phyloP scores from a whole-genome alignment of 2,888 invertebrate genomes.

The Argynnis bischoffii region DNA sequence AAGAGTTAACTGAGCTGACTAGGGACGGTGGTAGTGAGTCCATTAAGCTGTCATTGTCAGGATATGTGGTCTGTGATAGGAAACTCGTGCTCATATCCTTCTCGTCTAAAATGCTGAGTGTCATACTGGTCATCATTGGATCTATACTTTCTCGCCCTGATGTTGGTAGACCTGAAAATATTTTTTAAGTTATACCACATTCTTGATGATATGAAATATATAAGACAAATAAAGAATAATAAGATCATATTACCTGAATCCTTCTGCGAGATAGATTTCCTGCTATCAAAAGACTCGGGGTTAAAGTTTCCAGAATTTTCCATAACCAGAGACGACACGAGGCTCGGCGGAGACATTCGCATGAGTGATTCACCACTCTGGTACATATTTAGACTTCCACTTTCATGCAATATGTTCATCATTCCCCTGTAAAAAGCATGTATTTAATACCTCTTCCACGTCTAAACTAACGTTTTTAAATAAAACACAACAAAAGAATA shows the following conservation, averaged over 20 bases:
- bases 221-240: background rate
- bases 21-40: slow-evolving; percentile 75
- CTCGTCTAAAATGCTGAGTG: slow-evolving; percentile 75
- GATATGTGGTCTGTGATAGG: slow-evolving; percentile 75
- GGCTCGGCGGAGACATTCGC: slow-evolving; percentile 83
- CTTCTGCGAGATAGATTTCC: slow-evolving; percentile 62
- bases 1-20: slow-evolving; percentile 75
- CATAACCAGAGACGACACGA: slow-evolving; percentile 81
- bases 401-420: slow-evolving; percentile 64
- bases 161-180: slow-evolving; percentile 56
- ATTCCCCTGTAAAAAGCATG: slow-evolving; percentile 58
- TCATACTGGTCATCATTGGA: slow-evolving; percentile 78
- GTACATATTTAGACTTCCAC: slow-evolving; percentile 73
- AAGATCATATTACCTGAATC: slow-evolving; percentile 56
- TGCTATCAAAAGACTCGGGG: slow-evolving; percentile 64
- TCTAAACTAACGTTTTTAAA: too few species aligned
- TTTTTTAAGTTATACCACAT: background rate
- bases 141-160: slow-evolving; percentile 71
- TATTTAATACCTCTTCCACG: background rate
- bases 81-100: slow-evolving; percentile 81
- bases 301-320: slow-evolving; percentile 75
- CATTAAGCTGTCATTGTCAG: slow-evolving; percentile 73
- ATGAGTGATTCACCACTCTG: slow-evolving; percentile 74
- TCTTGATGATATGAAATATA: background rate
- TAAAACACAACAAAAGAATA: too few species aligned